Evolutionary conservation across 2,113 vertebrate species (phyloP).

Genomic region (Aegithalos caudatus): DNA sequence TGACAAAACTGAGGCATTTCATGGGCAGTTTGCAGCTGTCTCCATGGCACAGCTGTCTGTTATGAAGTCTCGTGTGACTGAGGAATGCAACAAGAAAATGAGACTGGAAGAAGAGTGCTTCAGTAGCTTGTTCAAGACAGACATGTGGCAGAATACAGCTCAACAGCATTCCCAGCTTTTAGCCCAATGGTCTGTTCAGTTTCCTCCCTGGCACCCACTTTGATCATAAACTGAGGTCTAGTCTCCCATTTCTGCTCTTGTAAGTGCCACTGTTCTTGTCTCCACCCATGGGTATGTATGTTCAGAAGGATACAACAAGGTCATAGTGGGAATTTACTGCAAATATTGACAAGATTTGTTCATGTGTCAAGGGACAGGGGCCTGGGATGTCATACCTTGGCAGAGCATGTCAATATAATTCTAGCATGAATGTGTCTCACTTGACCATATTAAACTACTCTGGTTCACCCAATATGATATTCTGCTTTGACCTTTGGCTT

Average conservation of each 20-base stretch:
- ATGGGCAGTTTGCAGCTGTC: no score
- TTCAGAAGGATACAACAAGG: not conserved
- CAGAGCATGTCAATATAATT: not conserved
- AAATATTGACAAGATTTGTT: not conserved
- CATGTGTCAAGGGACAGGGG: not conserved
- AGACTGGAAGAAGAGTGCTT: not conserved
- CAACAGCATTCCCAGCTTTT: not conserved
- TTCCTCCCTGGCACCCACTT: not conserved
- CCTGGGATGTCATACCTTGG: not conserved
- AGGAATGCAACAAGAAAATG: not conserved
- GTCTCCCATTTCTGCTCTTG: not conserved
- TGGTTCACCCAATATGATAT: not conserved
- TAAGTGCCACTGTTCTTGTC: not conserved
- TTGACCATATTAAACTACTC: not conserved
- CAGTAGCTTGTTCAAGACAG: not conserved
- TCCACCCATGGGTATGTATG: accelerated
- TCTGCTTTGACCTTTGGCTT: not conserved
- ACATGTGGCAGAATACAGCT: not conserved
- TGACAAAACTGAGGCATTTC: not conserved
- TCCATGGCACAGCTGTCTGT: not conserved
- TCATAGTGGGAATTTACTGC: not conserved
- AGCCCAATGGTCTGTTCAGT: not conserved
- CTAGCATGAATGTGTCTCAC: not conserved
- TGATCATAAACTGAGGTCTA: not conserved
- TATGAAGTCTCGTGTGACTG: not conserved